Base-by-base conservation (phyloP, 1,140 invertebrate species). In the Cataglyphis hispanica region DNA sequence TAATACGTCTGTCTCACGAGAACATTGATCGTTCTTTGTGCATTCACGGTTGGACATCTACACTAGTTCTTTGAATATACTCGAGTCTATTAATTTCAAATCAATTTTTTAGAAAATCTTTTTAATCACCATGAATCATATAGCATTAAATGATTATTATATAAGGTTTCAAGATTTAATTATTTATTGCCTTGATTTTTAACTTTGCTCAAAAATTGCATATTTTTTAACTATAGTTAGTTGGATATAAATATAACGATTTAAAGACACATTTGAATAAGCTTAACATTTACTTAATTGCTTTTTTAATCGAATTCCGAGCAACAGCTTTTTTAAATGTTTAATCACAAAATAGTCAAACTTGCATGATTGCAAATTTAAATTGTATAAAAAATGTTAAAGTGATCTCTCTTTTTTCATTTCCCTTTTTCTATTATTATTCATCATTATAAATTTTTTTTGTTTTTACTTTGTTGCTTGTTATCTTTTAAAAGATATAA, bases 1-100 rank as follows among this genome's bases (percentile, higher is more conserved):
- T 64, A 69, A 69, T 63, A 19, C 37, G 46, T 50, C 77, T 40
- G 53, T 74, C 64, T 69, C 77, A 50, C 63, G 50, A 80, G 43
- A 11, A 69, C 43, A 69, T 69, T 46, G 77, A 80, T 58, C 77
- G 77, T n/a, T 50, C 60, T 50, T 56, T 19, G 43, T 37, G 46
- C 63, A 31, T 69, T 77, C 31, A 64, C 75, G n/a, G 6, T 63
- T 53, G 10, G 56, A 69, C 43, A n/a, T 69, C 34, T 43, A 37
- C n/a, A 37, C n/a, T 43, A 56, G 43, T 80, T 80, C 40, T 34
- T 10, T n/a, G 43, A 11, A 11, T 37, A 8, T 37, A 37, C 2
- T 37, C 11, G 4, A 27, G n/a, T 13, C 66, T 56, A 56, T 58
- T 80, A 67, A 67, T 56, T 34, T 34, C 22, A 50, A 37, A 1